phyloP scores from a whole-genome alignment of 2,113 vertebrate species.

The Alligator sinensis region DNA sequence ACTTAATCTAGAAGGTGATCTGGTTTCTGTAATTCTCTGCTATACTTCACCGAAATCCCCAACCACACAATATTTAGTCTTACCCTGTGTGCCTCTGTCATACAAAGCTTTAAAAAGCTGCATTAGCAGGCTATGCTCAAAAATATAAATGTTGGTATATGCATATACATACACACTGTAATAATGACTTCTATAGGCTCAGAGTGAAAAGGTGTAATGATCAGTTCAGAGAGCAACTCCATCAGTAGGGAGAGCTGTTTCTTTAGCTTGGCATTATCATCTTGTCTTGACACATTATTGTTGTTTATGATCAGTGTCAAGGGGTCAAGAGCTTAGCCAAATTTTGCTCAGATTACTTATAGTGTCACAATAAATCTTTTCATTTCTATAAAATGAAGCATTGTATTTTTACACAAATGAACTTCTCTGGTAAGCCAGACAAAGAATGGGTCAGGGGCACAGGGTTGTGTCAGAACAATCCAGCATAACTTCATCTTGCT shows the following conservation, averaged over 20 bases:
- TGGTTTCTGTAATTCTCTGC: neutral
- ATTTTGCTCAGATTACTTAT: no score
- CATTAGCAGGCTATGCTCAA: neutral
- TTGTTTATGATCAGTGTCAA: no score
- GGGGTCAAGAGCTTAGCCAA: no score
- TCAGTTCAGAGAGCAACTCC: no score
- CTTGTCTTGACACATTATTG: no score
- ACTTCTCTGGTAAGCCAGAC: neutral
- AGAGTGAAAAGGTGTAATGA: neutral
- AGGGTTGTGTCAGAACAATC: neutral
- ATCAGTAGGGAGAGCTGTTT: no score
- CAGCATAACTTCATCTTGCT: neutral
- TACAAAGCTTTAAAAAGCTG: neutral
- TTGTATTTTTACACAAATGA: no score
- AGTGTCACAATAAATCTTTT: no score
- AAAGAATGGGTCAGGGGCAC: neutral
- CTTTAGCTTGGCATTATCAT: no score
- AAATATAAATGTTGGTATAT: neutral
- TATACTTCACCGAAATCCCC: neutral
- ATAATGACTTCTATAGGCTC: neutral
- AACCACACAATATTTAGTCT: neutral
- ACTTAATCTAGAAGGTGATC: neutral
- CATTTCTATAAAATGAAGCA: no score
- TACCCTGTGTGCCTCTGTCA: neutral
- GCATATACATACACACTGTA: neutral